A percentile compares a stretch with the other conserved stretches of the same genome.
Evolutionary conservation across 2,797 vertebrate species (phyloP).

Genomic region (Sus cebifrons): DNA sequence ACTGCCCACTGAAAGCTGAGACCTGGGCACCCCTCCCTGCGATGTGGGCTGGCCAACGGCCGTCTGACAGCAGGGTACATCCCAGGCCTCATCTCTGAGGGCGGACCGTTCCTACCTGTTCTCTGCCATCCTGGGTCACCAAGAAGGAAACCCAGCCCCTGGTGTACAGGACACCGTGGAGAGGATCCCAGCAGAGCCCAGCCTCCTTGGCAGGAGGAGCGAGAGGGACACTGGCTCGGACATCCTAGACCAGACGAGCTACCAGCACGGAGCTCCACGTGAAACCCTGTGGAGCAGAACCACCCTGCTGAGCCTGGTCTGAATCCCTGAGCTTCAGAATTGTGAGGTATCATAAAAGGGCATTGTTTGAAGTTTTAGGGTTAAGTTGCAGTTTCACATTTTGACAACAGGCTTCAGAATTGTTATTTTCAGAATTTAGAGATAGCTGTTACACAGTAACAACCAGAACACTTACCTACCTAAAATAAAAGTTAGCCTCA

Average conservation of each 20-base stretch:
- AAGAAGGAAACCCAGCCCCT: neutral
- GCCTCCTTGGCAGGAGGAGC: neutral
- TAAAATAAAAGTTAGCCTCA: conserved; percentile 53
- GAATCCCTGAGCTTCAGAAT: conserved; percentile 11
- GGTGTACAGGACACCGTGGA: neutral
- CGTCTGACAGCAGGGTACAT: neutral
- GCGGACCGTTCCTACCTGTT: neutral
- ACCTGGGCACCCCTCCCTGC: neutral
- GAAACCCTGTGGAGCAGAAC: neutral
- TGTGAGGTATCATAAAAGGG: conserved; percentile 33
- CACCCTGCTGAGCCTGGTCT: neutral
- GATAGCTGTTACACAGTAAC: neutral
- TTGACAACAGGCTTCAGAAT: neutral
- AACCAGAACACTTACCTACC: neutral
- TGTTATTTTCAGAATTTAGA: neutral
- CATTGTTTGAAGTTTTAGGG: neutral
- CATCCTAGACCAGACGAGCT: neutral
- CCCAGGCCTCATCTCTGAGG: neutral
- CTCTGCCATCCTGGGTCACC: neutral
- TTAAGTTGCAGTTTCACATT: conserved; percentile 35
- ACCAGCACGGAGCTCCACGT: neutral
- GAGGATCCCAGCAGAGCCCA: neutral
- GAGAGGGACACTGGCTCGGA: neutral
- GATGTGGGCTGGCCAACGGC: neutral
- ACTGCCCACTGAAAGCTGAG: neutral